Evolutionary conservation across 2,113 vertebrate species (phyloP), one percentile per base, ranked within the genome.

Genomic region (Scortum barcoo): DNA sequence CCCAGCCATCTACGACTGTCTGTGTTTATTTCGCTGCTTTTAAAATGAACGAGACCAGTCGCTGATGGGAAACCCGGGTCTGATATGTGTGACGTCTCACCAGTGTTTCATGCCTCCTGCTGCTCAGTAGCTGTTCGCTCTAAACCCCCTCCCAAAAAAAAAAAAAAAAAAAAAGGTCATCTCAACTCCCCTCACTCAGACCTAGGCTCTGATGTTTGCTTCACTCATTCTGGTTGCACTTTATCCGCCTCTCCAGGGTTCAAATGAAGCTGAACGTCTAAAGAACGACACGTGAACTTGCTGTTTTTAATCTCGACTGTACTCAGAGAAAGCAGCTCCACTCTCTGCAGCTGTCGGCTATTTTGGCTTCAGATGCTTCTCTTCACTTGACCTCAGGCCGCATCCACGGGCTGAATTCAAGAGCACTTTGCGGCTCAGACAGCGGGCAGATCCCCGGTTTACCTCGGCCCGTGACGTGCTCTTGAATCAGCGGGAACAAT

Each of bases 61-160:
- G 9, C 28, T 12, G 28, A 42, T 69, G 38, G 48, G 58, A 54
- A 57, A 20, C n/a, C 48, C 26, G 9, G 54, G 92, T 94, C 88
- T 86, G 80, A 85, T 81, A 93, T 89, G 88, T 93, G 93, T 91
- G 93, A 91, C 94, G 90, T 76, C 95, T 96, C 95, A 96, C 95
- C 95, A 95, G 93, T 93, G 91, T 95, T 96, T 97, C 95, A 96
- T 96, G 94, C 94, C 36, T 97, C 96, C 96, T 95, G 93, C 93
- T 78, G 42, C 74, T 75, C 36, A 2, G 65, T 66, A 72, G 53
- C 73, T 61, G 19, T 58, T 36, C 68, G 65, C 44, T 22, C 53
- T 60, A 5, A 51, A 14, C 38, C 30, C 30, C 8, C n/a, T n/a
- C 11, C 53, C 12, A n/a, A n/a, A n/a, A n/a, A n/a, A n/a, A n/a